Evolutionary conservation across 2,113 vertebrate species (phyloP), one percentile per base, ranked within the genome.

Genomic region (Pollimyrus isidori): DNA sequence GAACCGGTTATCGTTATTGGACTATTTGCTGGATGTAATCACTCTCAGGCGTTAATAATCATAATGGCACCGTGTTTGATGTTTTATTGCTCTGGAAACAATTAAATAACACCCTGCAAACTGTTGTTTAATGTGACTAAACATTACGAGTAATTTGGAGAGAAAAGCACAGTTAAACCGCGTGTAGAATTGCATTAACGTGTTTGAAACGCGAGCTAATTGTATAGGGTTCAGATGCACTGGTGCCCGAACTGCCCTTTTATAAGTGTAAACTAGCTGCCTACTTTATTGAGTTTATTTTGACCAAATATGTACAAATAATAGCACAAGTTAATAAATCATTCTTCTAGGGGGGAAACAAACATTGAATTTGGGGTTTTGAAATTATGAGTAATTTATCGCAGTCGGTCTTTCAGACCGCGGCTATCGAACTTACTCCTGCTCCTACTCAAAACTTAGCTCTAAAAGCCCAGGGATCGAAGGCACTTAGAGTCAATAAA

Each of bases 401-500:
- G 10, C 35, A 3, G 26, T 35, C 69, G 5, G 69, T 39, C 35
- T 35, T 35, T 80, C 15, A 15, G 73, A 80, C 73, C 17, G 35
- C 73, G 5, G 69, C 69, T 35, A 80, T 13, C n/a, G 62, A 26
- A 69, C 10, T 80, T 42, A 62, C 58, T 73, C 15, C 35, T 19
- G 35, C 73, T 42, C 73, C 35, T 35, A 19, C 73, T 42, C 73
- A 42, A 35, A 42, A 42, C 30, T 80, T 80, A 80, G 30, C 73
- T 80, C 73, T 80, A 80, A 80, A 80, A 80, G 73, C 73, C 73
- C 35, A 42, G 35, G 35, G 73, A 80, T 80, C 73, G 73, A 80
- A 80, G 30, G 17, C 73, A 80, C 73, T 80, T 80, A 80, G 30
- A 76, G 73, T 80, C 73, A 80, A 80, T 80, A 80, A 80, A 69